These are phyloP conservation scores for Sebastes kiyomatsui DNA, from an alignment of 2,797 vertebrate species.

Conservation along the genomic window DNA sequence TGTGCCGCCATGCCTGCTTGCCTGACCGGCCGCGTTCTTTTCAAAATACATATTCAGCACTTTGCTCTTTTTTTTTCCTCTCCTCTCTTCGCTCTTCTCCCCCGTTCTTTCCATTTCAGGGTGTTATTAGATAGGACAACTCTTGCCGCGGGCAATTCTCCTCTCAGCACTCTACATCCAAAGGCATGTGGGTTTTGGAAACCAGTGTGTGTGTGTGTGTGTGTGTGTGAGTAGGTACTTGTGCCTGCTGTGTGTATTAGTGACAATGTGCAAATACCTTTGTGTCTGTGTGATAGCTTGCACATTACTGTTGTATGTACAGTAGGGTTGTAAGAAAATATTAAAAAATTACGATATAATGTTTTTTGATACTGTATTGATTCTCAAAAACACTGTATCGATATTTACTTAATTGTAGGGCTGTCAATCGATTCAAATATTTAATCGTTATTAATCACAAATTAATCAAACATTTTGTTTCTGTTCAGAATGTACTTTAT, in stretches of 20 bases:
- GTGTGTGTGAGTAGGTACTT: background rate
- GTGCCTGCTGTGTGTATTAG: slow-evolving; percentile 17
- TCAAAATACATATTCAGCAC: slow-evolving; percentile 73
- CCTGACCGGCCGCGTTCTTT: slow-evolving; percentile 35
- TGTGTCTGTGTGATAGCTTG: background rate
- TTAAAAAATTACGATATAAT: too few species aligned
- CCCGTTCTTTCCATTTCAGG: slow-evolving; percentile 60
- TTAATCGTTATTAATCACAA: rapidly evolving
- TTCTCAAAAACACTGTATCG: too few species aligned
- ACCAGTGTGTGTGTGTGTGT: slow-evolving; percentile 25
- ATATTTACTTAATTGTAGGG: rapidly evolving
- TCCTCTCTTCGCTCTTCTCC: slow-evolving; percentile 37
- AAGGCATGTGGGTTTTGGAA: slow-evolving; percentile 70
- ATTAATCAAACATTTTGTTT: too few species aligned
- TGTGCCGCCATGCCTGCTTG: slow-evolving; percentile 49
- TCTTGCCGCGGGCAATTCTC: slow-evolving; percentile 59
- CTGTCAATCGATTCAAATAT: too few species aligned
- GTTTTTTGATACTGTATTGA: too few species aligned
- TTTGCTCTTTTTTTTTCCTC: slow-evolving; percentile 34
- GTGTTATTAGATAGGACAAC: slow-evolving; percentile 75
- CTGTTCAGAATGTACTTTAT: too few species aligned
- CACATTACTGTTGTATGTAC: background rate
- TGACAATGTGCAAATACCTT: slow-evolving; percentile 14
- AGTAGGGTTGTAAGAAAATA: too few species aligned
- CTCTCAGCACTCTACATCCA: slow-evolving; percentile 67